phyloP scores from a whole-genome alignment of 1,140 invertebrate species.

The Heliconius hewitsoni region DNA sequence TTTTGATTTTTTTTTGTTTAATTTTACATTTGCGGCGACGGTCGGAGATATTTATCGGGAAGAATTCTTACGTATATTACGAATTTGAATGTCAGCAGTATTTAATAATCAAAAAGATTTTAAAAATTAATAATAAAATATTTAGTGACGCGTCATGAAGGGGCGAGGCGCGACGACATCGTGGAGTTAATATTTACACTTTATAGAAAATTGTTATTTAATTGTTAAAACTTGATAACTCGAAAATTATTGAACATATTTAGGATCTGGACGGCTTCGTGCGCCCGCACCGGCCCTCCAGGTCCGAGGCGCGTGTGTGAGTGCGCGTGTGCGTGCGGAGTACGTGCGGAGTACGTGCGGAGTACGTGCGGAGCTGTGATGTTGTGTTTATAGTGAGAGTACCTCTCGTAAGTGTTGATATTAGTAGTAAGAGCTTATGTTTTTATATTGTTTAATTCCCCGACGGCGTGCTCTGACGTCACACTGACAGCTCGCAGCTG shows the following conservation, averaged over 20 bases:
- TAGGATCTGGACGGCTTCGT: not conserved
- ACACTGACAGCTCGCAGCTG: not conserved
- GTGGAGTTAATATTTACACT: slow-evolving; percentile 6
- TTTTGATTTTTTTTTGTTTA: slow-evolving; percentile 14
- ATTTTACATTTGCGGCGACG: slow-evolving; percentile 15
- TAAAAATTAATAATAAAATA: not conserved
- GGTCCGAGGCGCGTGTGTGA: slow-evolving; percentile 6
- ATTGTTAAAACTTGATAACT: slow-evolving; percentile 3
- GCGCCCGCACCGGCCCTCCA: not conserved
- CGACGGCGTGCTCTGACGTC: not conserved
- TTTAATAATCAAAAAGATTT: not conserved
- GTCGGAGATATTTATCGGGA: not conserved
- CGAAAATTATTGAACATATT: slow-evolving; percentile 10
- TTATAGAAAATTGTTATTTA: slow-evolving; percentile 1
- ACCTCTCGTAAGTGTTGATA: slow-evolving; percentile 39
- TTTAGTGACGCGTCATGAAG: slow-evolving; percentile 5
- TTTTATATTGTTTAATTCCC: slow-evolving; percentile 15
- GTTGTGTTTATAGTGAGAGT: slow-evolving; percentile 30
- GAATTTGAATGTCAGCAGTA: not conserved
- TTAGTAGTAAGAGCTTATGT: slow-evolving; percentile 30
- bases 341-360: no score
- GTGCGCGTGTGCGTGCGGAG: slow-evolving; percentile 11
- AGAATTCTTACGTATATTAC: no score
- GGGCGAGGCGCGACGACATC: not conserved
- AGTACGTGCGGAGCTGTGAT: slow-evolving; percentile 39